Evolutionary conservation across 1,140 invertebrate species (phyloP).

Genomic region (Hormaphis cornu): DNA sequence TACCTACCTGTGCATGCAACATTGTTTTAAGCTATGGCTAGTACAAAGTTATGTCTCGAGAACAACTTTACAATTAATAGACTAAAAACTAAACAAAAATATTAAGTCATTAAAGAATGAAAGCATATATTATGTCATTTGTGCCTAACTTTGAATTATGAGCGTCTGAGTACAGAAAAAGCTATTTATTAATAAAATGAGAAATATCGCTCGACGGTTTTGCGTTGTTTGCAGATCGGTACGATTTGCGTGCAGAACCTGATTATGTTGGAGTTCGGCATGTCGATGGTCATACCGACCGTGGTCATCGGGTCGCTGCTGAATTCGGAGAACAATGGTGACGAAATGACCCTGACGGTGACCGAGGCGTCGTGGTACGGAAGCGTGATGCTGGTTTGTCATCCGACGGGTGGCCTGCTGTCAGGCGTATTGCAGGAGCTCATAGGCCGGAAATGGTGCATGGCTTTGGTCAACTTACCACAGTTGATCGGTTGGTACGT

Average conservation of each 20-base stretch:
- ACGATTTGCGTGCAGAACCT: slow-evolving; percentile 27
- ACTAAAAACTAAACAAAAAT: neutral
- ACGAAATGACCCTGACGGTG: slow-evolving; percentile 36
- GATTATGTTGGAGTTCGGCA: slow-evolving; percentile 30
- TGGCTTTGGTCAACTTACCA: slow-evolving; percentile 36
- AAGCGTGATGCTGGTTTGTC: slow-evolving; percentile 33
- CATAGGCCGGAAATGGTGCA: slow-evolving; percentile 35
- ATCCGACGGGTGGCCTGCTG: slow-evolving; percentile 35
- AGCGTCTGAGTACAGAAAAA: too few species aligned
- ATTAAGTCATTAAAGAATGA: too few species aligned
- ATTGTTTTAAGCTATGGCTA: too few species aligned
- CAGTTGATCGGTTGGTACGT: slow-evolving; percentile 35
- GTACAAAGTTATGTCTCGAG: too few species aligned
- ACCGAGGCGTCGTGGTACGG: slow-evolving; percentile 33
- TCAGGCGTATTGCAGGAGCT: slow-evolving; percentile 35
- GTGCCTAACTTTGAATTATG: too few species aligned
- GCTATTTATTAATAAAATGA: too few species aligned
- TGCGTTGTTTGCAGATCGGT: neutral
- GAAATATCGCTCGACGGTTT: too few species aligned
- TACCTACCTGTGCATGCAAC: too few species aligned
- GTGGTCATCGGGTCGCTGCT: slow-evolving; percentile 25
- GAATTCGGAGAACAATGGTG: slow-evolving; percentile 27
- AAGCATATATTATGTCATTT: too few species aligned
- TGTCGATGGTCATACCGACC: slow-evolving; percentile 31
- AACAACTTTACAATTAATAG: too few species aligned